Conservation (phyloP, 2,888 invertebrate genomes). For the Limenitis camilla region DNA sequence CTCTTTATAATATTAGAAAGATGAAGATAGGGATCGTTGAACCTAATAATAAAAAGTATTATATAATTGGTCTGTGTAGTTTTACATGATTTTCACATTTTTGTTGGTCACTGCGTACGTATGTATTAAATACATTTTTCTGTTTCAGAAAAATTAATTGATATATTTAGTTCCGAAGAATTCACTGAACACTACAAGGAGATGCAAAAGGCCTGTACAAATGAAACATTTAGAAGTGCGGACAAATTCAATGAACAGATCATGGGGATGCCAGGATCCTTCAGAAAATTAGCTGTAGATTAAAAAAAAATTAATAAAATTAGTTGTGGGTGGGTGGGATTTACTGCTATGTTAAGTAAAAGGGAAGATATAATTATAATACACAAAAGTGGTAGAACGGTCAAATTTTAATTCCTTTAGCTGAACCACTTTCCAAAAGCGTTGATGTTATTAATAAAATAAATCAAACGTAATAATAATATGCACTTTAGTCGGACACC, state of each 20-base stretch:
- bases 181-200: slow-evolving; percentile 31
- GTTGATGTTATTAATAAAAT: no score
- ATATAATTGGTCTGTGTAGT: background rate
- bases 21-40: no score
- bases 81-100: background rate
- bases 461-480: no score
- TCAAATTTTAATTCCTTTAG: no score
- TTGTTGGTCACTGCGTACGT: background rate
- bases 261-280: slow-evolving; percentile 36
- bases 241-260: slow-evolving; percentile 37
- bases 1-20: no score
- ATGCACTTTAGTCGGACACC: no score
- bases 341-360: no score
- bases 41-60: no score
- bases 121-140: background rate
- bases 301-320: slow-evolving; percentile 8
- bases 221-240: slow-evolving; percentile 35
- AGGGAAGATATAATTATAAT: no score
- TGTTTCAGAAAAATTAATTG: slow-evolving; percentile 35
- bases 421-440: no score
- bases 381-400: no score
- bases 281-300: slow-evolving; percentile 33
- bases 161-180: slow-evolving; percentile 32
- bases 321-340: no score
- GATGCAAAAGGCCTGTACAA: slow-evolving; percentile 34